Conservation (phyloP, 2,888 invertebrate genomes). For the Caenorhabditis sulstoni region DNA sequence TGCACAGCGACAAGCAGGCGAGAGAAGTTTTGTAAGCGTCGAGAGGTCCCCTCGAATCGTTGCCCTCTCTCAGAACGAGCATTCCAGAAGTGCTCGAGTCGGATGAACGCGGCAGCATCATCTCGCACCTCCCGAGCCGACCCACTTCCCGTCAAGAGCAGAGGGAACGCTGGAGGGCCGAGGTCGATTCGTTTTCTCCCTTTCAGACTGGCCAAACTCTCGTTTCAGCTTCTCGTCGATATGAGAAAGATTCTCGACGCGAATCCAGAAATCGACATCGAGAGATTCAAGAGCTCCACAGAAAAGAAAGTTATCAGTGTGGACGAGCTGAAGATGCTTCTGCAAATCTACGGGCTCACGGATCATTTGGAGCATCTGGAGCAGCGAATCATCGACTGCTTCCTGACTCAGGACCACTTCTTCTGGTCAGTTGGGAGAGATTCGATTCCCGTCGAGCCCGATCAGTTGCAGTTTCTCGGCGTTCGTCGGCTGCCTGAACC, state of each 20-base stretch:
- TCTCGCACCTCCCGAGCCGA: constrained; percentile 52
- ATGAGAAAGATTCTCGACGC: constrained; percentile 43
- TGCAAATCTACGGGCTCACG: constrained; percentile 59
- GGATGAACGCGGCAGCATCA: constrained; percentile 40
- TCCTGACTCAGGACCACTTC: constrained; percentile 52
- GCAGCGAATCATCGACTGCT: constrained; percentile 58
- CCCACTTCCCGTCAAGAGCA: constrained; percentile 54
- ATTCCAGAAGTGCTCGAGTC: constrained; percentile 60
- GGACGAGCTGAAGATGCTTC: constrained; percentile 53
- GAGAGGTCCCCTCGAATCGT: neutral
- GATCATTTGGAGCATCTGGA: constrained; percentile 51
- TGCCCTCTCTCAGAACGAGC: constrained; percentile 30
- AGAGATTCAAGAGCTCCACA: constrained; percentile 54
- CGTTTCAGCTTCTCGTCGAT: constrained; percentile 45
- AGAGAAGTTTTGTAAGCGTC: constrained; percentile 47
- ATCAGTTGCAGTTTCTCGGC: constrained; percentile 49
- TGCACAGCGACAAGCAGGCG: constrained; percentile 43
- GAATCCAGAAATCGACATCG: constrained; percentile 59
- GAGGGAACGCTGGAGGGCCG: constrained; percentile 52
- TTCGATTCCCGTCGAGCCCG: constrained; percentile 5
- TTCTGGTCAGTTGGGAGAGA: constrained; percentile 56
- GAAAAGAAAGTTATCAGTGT: constrained; percentile 56
- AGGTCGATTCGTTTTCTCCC: constrained; percentile 18
- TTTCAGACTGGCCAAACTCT: neutral
- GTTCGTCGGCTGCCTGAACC: constrained; percentile 52